Evolutionary conservation across 2,797 vertebrate species (phyloP), one percentile per base, ranked within the genome.

Genomic region (Sebastes nivosus): DNA sequence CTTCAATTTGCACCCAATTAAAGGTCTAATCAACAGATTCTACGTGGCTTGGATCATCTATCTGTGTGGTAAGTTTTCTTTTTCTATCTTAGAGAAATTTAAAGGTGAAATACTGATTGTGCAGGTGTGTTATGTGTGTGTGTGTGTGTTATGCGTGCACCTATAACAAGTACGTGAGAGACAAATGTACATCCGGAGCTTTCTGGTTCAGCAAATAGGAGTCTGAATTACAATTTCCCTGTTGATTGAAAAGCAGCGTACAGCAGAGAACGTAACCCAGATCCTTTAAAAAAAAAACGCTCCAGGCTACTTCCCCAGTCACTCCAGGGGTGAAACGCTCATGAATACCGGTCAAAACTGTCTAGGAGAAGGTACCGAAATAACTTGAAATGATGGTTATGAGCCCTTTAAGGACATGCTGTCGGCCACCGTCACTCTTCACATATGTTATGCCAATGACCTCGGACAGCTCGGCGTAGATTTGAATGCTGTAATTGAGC

Each of bases 401-500:
- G 68, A 83, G 22, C 80, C 64, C 71, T 84, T 80, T 72, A 25
- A 86, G 83, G 88, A 79, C 78, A 61, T 63, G 70, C 86, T 87
- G 88, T 86, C 87, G 46, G 42, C 75, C 74, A 67, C 77, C 5
- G 75, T 88, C 88, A 75, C 72, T 8, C 65, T 67, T 82, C 88
- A 83, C 88, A 89, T 90, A 82, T 85, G 89, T 73, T 85, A 75
- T 29, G 66, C 16, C 75, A 5, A 80, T 75, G 83, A 81, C 83
- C 77, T 74, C 24, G 8, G 90, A 90, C 87, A 87, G 88, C 87
- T 84, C 46, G 4, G 75, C 70, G 83, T 75, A 65, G 92, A 94
- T 89, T 88, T 92, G 92, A 92, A 85, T 68, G 91, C 83, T 73
- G 81, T 91, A 93, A 93, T 92, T 92, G 91, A 91, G 89, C 29